Conservation (phyloP, 2,797 vertebrate genomes). For the Xenops minutus region DNA sequence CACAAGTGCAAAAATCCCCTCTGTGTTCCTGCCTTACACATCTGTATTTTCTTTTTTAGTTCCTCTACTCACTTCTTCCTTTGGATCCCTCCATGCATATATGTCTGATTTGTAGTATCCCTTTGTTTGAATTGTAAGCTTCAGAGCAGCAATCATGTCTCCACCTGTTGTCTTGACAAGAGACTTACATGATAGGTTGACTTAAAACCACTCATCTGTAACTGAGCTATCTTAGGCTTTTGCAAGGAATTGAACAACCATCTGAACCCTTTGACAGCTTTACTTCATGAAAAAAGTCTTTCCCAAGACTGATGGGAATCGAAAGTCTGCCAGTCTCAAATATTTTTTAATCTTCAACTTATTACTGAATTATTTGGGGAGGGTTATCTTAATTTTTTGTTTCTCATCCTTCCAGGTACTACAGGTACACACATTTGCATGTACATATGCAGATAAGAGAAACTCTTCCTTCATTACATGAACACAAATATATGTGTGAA, state of each 20-base stretch:
- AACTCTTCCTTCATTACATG: background rate
- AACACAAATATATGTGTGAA: background rate
- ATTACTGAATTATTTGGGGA: background rate
- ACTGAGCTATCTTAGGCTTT: background rate
- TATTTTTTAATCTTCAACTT: background rate
- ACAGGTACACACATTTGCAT: background rate
- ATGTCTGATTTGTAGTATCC: conserved; percentile 15
- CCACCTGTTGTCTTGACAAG: conserved; percentile 13
- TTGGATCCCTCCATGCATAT: background rate
- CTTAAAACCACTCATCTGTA: conserved; percentile 7
- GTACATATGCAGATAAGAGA: background rate
- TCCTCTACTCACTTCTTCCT: background rate
- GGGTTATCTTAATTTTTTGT: background rate
- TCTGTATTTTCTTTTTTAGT: background rate
- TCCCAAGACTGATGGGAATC: background rate
- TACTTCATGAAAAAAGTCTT: background rate
- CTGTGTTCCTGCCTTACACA: background rate
- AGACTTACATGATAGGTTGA: background rate
- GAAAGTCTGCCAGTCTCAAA: background rate
- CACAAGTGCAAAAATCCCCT: background rate
- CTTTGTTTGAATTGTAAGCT: conserved; percentile 17
- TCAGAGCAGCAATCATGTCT: background rate
- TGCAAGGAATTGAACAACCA: background rate
- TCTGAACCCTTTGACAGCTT: background rate
- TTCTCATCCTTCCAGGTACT: background rate